phyloP scores from a whole-genome alignment of 2,113 vertebrate species.

The Salminus brasiliensis region DNA sequence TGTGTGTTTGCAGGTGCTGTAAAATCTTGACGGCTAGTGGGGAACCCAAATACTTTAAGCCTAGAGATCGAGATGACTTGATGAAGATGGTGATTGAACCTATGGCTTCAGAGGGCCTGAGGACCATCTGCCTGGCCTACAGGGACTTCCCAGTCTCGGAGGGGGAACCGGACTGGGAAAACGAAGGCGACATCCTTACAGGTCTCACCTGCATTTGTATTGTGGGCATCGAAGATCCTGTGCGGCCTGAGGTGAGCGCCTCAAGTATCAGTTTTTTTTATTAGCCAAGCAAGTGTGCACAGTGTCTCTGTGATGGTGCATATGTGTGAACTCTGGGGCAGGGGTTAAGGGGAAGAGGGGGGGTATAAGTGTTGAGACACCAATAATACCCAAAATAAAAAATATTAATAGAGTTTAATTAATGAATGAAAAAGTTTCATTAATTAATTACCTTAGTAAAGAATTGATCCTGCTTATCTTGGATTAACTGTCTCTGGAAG shows the following conservation, averaged over 20 bases:
- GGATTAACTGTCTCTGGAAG: too few species aligned
- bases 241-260: conserved; percentile 87
- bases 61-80: conserved; percentile 87
- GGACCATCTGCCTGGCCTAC: conserved; percentile 96
- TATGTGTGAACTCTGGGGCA: too few species aligned
- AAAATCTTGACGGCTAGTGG: conserved; percentile 86
- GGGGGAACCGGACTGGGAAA: conserved; percentile 92
- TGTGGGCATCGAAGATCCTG: conserved; percentile 97
- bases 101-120: conserved; percentile 95
- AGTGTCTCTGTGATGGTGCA: too few species aligned
- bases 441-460: too few species aligned
- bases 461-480: too few species aligned
- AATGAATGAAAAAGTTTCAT: too few species aligned
- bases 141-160: conserved; percentile 87
- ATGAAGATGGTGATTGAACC: conserved; percentile 92
- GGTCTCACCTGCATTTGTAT: conserved; percentile 92
- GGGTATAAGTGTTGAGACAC: too few species aligned
- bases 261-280: not conserved
- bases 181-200: conserved; percentile 88
- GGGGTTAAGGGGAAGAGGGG: too few species aligned
- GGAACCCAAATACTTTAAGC: conserved; percentile 84
- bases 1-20: conserved; percentile 82
- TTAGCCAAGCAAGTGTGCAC: too few species aligned
- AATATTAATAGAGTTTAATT: too few species aligned
- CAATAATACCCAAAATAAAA: too few species aligned